These are phyloP conservation scores for Hepsetus odoe DNA, from an alignment of 2,113 vertebrate species.

Conservation along the genomic window DNA sequence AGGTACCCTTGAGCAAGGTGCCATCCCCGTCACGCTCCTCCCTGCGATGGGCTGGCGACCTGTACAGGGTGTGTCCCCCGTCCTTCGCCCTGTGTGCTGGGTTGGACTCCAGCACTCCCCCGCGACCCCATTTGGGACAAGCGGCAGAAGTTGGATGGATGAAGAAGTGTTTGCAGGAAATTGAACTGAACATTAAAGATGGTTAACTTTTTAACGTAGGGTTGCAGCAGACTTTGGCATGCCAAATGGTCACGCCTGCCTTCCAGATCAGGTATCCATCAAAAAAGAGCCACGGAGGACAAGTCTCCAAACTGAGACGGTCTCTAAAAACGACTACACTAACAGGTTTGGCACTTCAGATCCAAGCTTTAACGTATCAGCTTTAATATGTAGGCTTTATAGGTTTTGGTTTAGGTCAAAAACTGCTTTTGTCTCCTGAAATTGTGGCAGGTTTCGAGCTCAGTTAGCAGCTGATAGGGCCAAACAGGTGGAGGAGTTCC, in stretches of 20 bases:
- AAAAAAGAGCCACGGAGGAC: conserved; percentile 84
- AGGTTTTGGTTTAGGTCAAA: background rate
- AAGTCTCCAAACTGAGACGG: conserved; percentile 72
- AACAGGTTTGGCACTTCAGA: conserved; percentile 65
- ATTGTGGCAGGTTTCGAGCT: conserved; percentile 77
- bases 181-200: too few relatives aligned
- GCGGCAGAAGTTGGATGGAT: too few relatives aligned
- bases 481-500: conserved; percentile 93
- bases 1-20: too few relatives aligned
- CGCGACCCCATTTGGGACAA: too few relatives aligned
- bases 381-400: background rate
- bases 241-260: conserved; percentile 70
- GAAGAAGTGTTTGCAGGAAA: too few relatives aligned
- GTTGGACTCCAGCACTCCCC: too few relatives aligned
- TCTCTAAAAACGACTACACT: conserved; percentile 78
- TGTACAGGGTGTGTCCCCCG: too few relatives aligned
- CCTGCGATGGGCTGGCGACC: too few relatives aligned
- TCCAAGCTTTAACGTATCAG: background rate
- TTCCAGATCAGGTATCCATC: conserved; percentile 74
- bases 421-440: background rate
- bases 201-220: background rate
- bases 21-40: too few relatives aligned
- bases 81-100: too few relatives aligned
- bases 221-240: conserved; percentile 75
- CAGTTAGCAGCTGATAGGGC: conserved; percentile 78